A percentile compares a stretch with the other conserved stretches of the same genome.
Evolutionary conservation across 2,113 vertebrate species (phyloP).

Genomic region (Aldabrachelys gigantea): DNA sequence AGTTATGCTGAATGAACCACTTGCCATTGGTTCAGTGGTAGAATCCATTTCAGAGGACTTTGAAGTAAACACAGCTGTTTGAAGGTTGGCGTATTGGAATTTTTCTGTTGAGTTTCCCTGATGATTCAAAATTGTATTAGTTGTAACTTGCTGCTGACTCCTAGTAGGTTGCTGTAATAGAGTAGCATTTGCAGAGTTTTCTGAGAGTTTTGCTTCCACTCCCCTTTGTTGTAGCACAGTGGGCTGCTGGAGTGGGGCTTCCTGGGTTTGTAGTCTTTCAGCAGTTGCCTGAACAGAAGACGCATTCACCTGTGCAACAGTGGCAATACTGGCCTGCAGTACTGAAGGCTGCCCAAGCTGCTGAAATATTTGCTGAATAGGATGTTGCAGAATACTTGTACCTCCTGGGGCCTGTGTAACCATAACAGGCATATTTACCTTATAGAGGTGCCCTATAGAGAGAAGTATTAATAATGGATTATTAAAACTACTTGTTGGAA

Average conservation of each 20-base stretch:
- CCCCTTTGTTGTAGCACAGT: background rate
- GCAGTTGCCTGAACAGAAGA: constrained; percentile 53
- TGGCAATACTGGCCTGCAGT: constrained; percentile 33
- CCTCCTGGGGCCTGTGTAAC: constrained; percentile 87
- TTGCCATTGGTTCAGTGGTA: constrained; percentile 59
- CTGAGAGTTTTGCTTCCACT: background rate
- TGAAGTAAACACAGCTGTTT: constrained; percentile 54
- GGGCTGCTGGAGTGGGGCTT: constrained; percentile 31
- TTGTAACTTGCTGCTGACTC: constrained; percentile 42
- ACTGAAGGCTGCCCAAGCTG: constrained; percentile 66
- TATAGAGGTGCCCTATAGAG: constrained; percentile 90
- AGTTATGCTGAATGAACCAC: constrained; percentile 16
- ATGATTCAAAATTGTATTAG: constrained; percentile 17
- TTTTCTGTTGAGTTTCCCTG: constrained; percentile 5
- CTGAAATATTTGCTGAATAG: constrained; percentile 78
- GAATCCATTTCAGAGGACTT: constrained; percentile 47
- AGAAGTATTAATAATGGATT: background rate
- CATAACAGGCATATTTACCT: constrained; percentile 92
- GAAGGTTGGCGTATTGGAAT: background rate
- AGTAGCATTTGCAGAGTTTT: background rate
- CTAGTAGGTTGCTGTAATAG: constrained; percentile 34
- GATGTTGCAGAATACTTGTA: constrained; percentile 73
- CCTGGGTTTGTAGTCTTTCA: constrained; percentile 45
- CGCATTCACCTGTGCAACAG: constrained; percentile 27
- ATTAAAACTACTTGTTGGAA: background rate